phyloP scores from a whole-genome alignment of 2,797 vertebrate genomes.

The Capromys pilorides region DNA sequence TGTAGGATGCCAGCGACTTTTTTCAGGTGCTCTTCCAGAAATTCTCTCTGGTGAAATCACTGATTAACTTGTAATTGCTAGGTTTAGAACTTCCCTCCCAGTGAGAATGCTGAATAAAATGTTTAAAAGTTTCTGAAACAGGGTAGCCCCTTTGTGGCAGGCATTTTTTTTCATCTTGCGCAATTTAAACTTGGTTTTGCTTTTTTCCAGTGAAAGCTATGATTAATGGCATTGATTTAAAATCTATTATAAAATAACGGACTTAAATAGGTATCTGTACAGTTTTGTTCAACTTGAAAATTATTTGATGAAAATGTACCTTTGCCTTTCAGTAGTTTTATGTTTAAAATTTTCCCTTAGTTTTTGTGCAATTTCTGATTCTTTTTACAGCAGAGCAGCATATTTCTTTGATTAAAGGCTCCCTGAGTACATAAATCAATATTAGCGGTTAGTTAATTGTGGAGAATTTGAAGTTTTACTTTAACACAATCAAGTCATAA shows the following conservation, averaged over 20 bases:
- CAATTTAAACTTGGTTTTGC: constrained; percentile 47
- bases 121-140: not conserved
- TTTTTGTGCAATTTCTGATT: constrained; percentile 48
- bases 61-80: not conserved
- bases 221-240: constrained; percentile 29
- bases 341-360: not conserved
- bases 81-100: not conserved
- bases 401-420: constrained; percentile 50
- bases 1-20: not conserved
- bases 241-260: not conserved
- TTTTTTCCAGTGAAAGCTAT: constrained; percentile 1
- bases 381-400: not conserved
- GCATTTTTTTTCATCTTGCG: not conserved
- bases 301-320: not conserved
- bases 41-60: not conserved
- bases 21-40: not conserved
- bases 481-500: constrained; percentile 66
- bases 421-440: constrained; percentile 70
- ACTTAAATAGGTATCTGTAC: not conserved
- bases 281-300: constrained; percentile 48
- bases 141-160: not conserved
- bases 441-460: constrained; percentile 62
- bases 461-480: constrained; percentile 76
- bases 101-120: not conserved
- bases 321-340: constrained; percentile 2